Base-by-base conservation (phyloP, 37 sponge, comb jelly and placozoan genomes). In the Cliona cf. orientalis region DNA sequence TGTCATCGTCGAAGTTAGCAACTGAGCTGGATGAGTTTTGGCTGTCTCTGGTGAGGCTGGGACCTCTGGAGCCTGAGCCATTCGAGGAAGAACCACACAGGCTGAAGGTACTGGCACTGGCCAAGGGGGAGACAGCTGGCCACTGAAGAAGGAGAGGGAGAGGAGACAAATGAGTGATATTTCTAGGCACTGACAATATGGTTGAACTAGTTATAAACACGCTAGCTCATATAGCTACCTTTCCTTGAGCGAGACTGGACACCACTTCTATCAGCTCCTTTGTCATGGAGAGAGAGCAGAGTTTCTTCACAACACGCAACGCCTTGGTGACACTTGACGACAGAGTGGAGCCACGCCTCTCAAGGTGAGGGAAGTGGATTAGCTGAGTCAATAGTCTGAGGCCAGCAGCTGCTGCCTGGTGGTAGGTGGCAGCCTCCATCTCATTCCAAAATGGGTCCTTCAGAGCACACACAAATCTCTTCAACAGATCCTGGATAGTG, bases 1-100 rank as follows among this genome's bases (percentile, higher is more conserved):
- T 33, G 74, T 82, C 82, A 31, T 82, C 83, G 23, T 82, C 83
- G 64, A 73, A 82, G 26, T 40, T 45, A 1, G 43, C 41, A 2
- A n/a, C n/a, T n/a, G n/a, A n/a, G n/a, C n/a, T n/a, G n/a, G 81
- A 80, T 28, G 44, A 33, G 28, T 61, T 23, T 14, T 61, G 35
- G 60, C 60, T 42, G 5, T 5, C 59, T 21, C 34, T 38, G 56
- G 71, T 46, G 40, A 41, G 42, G 58, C 42, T 28, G 56, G 57
- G 42, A 38, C n/a, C n/a, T n/a, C n/a, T n/a, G n/a, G 80, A 64
- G 69, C 14, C 14, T 11, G 57, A 25, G 28, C 49, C 3, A 37
- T 37, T 57, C 1, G 74, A n/a, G n/a, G n/a, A n/a, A n/a, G n/a
- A 65, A 2, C 60, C 81, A 42, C 68, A 37, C 2, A 80, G 23